phyloP scores from a whole-genome alignment of 2,888 invertebrate species.

The Aspidapion aeneum region DNA sequence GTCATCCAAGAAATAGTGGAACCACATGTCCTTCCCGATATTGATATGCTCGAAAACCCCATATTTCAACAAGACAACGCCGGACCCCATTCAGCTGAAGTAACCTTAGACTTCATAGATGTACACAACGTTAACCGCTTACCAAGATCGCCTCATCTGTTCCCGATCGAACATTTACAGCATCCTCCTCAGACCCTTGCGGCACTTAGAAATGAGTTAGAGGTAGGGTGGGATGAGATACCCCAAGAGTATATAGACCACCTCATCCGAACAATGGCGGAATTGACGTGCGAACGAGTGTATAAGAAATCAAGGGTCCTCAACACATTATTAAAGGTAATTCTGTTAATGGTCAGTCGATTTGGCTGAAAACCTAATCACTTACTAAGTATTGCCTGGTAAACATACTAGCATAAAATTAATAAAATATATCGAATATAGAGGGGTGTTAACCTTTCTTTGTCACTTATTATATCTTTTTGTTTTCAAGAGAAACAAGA shows the following conservation, averaged over 20 bases:
- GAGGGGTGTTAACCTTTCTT: not conserved
- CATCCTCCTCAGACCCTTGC: not conserved
- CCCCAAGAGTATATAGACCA: slow-evolving; percentile 2
- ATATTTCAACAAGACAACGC: slow-evolving; percentile 17
- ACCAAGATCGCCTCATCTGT: not conserved
- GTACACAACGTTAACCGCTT: not conserved
- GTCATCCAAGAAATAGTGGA: slow-evolving; percentile 9
- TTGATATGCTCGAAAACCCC: too few species aligned
- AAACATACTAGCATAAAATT: not conserved
- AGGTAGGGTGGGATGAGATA: not conserved
- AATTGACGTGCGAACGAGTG: not conserved
- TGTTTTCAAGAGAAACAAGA: too few species aligned
- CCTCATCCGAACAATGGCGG: not conserved
- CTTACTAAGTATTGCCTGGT: not conserved
- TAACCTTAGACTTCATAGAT: not conserved
- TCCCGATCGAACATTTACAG: slow-evolving; percentile 2
- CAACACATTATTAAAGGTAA: slow-evolving; percentile 1
- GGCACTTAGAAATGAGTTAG: slow-evolving; percentile 1
- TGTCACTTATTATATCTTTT: not conserved
- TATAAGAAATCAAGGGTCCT: not conserved
- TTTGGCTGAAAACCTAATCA: not conserved
- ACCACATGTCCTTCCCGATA: slow-evolving; percentile 9
- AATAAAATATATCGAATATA: not conserved
- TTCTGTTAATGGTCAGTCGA: not conserved
- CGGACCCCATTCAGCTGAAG: slow-evolving; percentile 2